Evolutionary conservation across 2,113 vertebrate genomes (phyloP), one percentile per base, ranked within the genome.

Genomic region (Canis aureus): DNA sequence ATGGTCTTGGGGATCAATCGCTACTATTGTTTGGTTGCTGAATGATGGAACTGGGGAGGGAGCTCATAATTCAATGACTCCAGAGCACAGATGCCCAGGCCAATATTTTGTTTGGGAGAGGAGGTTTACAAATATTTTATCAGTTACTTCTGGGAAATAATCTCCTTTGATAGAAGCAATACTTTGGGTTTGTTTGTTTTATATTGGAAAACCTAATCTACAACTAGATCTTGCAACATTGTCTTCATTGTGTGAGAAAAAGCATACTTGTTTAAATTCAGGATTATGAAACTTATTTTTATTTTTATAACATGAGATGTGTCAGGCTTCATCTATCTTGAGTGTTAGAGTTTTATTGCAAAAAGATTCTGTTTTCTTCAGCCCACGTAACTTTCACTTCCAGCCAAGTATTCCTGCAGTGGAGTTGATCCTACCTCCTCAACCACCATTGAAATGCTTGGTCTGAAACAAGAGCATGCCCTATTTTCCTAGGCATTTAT

Each of bases 261-360:
- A 91, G 59, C 60, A 73, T 73, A 73, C 95, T 97, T 97, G 88
- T 89, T 98, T 92, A 97, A 98, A 97, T 89, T 96, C 94, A 89
- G 71, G 88, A 96, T 97, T 98, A 97, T 97, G 96, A 98, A 98
- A 97, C 96, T 96, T 97, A 95, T 97, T 98, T 98, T 98, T 97
- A 98, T 96, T 98, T 98, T 98, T 97, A 97, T 97, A 97, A 49
- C 93, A 92, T 93, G 62, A 94, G 84, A 96, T 96, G 96, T 97
- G 92, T 92, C 95, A 97, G 92, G 97, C 92, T 93, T 97, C 96
- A 95, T 98, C 97, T 98, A 96, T 96, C 98, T 88, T 92, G 66
- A 96, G 96, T 94, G 55, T 89, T 91, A 73, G 27, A 97, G 74
- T 97, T 64, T 96, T 89, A 32, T 9, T 98, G 92, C 94, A 96